Percentiles rank a stretch among this genome's conserved stretches.
These are phyloP conservation scores for Linnaemya vulpina DNA, from an alignment of 2,888 invertebrate genomes.

Conservation along the genomic window DNA sequence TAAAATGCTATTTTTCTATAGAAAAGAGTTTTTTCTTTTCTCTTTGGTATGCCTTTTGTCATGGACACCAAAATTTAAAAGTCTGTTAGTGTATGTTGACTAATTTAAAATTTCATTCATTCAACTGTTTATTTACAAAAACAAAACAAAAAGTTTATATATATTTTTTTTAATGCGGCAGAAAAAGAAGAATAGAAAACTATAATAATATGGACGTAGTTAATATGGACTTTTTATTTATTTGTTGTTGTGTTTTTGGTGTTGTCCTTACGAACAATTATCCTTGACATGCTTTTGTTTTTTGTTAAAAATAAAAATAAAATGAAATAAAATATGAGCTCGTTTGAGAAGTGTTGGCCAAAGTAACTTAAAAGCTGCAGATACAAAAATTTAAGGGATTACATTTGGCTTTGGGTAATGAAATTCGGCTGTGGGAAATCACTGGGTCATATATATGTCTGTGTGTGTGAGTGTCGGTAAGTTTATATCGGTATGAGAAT, in stretches of 20 bases:
- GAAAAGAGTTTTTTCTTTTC: too few relatives aligned
- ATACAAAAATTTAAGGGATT: not conserved
- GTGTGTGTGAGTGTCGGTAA: not conserved
- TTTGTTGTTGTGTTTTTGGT: not conserved
- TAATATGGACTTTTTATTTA: not conserved
- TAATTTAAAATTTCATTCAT: too few relatives aligned
- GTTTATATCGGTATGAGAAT: not conserved
- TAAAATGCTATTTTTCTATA: too few relatives aligned
- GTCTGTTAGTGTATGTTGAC: too few relatives aligned
- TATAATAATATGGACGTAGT: not conserved
- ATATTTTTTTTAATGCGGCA: too few relatives aligned
- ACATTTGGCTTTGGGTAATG: not conserved
- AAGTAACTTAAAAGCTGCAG: not conserved
- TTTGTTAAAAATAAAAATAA: not conserved
- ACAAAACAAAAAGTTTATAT: too few relatives aligned
- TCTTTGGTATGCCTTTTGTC: too few relatives aligned
- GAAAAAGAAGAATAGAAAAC: not conserved
- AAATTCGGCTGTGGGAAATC: not conserved
- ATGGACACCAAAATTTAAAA: too few relatives aligned
- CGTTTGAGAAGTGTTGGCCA: not conserved
- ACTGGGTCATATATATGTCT: too few relatives aligned
- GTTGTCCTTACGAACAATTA: slow-evolving; percentile 36
- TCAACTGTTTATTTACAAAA: too few relatives aligned
- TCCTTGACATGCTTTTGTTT: slow-evolving; percentile 50
- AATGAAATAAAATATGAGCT: not conserved